Conservation (phyloP, 2,797 vertebrate genomes). For the Fistularia commersonii region DNA sequence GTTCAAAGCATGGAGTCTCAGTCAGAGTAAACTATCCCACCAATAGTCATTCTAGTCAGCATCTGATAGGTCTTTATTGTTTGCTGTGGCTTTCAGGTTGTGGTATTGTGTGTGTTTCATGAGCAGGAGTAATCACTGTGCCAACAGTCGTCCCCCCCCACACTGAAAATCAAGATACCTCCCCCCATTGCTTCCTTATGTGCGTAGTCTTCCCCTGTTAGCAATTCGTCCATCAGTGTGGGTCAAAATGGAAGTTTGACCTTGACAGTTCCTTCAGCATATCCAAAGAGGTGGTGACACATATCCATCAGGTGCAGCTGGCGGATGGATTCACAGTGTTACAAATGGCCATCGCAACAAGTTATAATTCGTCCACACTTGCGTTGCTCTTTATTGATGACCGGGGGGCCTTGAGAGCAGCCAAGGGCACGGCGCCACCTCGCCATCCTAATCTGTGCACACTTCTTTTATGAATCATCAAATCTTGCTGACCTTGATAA, state of each 20-base stretch:
- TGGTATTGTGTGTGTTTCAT: too few relatives aligned
- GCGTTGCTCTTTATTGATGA: slow-evolving; percentile 58
- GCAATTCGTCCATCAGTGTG: slow-evolving; percentile 13
- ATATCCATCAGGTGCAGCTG: not conserved
- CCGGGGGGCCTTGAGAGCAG: slow-evolving; percentile 38
- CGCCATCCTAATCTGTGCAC: not conserved
- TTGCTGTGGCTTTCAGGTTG: too few relatives aligned
- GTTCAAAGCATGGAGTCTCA: too few relatives aligned
- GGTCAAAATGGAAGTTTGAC: slow-evolving; percentile 36
- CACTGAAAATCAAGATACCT: too few relatives aligned
- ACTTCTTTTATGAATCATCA: slow-evolving; percentile 12
- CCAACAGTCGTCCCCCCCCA: too few relatives aligned
- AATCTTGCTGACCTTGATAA: slow-evolving; percentile 34
- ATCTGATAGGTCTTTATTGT: too few relatives aligned
- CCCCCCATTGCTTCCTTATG: too few relatives aligned
- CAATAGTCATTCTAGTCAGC: too few relatives aligned
- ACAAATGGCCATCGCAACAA: slow-evolving; percentile 7
- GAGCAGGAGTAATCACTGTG: too few relatives aligned
- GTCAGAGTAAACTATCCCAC: too few relatives aligned
- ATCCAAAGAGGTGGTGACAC: slow-evolving; percentile 27
- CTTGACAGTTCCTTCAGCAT: slow-evolving; percentile 45
- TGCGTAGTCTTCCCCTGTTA: too few relatives aligned
- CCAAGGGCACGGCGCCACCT: slow-evolving; percentile 20
- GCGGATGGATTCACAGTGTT: not conserved
- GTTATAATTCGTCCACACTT: not conserved